Conservation (phyloP, 2,797 vertebrate genomes). For the Synanceia verrucosa region DNA sequence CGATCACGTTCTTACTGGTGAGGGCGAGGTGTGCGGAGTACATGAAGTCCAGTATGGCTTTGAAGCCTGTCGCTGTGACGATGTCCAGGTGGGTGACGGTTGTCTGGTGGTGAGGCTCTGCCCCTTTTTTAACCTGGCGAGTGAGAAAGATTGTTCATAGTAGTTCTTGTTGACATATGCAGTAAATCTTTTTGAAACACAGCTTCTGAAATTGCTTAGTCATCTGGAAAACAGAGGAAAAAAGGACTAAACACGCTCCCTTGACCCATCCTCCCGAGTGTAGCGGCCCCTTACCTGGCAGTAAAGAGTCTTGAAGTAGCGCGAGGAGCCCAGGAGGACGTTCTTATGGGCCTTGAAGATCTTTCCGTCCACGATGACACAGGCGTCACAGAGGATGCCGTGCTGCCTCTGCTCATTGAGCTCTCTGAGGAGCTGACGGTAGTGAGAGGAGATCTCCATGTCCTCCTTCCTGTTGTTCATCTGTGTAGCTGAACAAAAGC, state of each 20-base stretch:
- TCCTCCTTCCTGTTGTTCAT: slow-evolving; percentile 99
- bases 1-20: slow-evolving; percentile 97
- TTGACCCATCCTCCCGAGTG: slow-evolving; percentile 37
- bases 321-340: slow-evolving; percentile 94
- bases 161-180: not conserved
- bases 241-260: not conserved
- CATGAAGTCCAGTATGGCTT: slow-evolving; percentile 99
- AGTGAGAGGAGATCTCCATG: slow-evolving; percentile 99
- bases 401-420: slow-evolving; percentile 97
- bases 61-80: slow-evolving; percentile 96
- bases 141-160: slow-evolving; percentile 47
- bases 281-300: slow-evolving; percentile 91
- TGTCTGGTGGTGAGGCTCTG: slow-evolving; percentile 86
- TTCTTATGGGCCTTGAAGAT: slow-evolving; percentile 98
- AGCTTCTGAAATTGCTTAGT: not conserved
- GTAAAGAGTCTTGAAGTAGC: slow-evolving; percentile 98
- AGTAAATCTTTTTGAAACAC: not conserved
- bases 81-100: slow-evolving; percentile 98
- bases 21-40: slow-evolving; percentile 96
- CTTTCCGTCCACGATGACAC: slow-evolving; percentile 96
- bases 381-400: slow-evolving; percentile 95
- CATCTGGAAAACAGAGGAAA: slow-evolving; percentile 8
- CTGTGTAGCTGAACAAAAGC: slow-evolving; percentile 84
- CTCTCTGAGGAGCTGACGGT: slow-evolving; percentile 95
- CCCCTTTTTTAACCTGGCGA: slow-evolving; percentile 90